Base-by-base conservation (phyloP, 2,797 vertebrate species). In the Zonotrichia albicollis region DNA sequence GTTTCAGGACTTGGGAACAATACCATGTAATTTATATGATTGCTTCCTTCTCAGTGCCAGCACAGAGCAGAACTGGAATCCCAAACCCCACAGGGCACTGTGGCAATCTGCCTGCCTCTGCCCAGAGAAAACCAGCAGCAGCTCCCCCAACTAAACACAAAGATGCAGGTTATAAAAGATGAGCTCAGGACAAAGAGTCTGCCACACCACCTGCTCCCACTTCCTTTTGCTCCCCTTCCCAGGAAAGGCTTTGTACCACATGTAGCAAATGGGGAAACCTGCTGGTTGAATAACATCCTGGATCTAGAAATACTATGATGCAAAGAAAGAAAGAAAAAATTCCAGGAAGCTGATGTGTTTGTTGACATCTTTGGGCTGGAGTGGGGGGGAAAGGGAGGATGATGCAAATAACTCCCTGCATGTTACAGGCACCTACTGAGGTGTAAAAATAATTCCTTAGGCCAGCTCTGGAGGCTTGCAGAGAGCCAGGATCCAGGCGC, bases 321-420 rank as follows among this genome's bases (percentile, higher is more conserved):
- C 34, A 83, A 95, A 90, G 62, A 83, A 75, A 73, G 38, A 43
- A 78, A 71, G 42, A n/a, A 95, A 74, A 93, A 92, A 85, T 92
- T 77, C 72, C 90, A 95, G 84, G 88, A 90, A 92, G 67, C 60
- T 65, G 72, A 84, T 65, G 72, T 90, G 58, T 87, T 94, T 89
- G 68, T 68, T 83, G 72, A 89, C 50, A 58, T 46, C 13, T 58
- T 68, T 46, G 34, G 48, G 64, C 1, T 23, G 62, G 75, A 26
- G 6, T 29, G 36, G 42, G 50, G 53, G 57, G 46, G 42, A 9
- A 70, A n/a, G 32, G 4, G 7, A 10, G 4, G 32, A 46, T 55
- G 75, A 94, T 92, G 84, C 48, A 92, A 67, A 65, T 43, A 68
- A 61, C 42, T 76, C 64, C 11, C 42, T 40, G 17, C 16, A 13